phyloP scores from a whole-genome alignment of 1,140 invertebrate species.

The Bombus waltoni region DNA sequence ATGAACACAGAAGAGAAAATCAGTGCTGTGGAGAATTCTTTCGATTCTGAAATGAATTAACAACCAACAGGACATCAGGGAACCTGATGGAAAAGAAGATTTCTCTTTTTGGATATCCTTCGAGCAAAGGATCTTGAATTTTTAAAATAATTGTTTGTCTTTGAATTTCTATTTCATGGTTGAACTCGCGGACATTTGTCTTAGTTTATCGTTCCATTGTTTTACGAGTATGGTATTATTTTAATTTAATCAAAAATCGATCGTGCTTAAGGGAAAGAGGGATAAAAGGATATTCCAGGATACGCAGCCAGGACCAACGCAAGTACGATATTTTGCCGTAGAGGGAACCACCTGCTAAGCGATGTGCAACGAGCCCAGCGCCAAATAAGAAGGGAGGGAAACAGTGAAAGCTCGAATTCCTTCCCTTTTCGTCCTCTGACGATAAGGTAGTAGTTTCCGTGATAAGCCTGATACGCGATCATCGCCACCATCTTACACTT shows the following conservation, averaged over 20 bases:
- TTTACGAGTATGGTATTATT: not conserved
- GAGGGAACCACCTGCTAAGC: conserved; percentile 77
- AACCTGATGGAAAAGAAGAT: conserved; percentile 67
- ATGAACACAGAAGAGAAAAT: not conserved
- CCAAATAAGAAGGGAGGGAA: conserved; percentile 68
- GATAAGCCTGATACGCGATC: conserved; percentile 10
- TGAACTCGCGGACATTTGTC: not conserved
- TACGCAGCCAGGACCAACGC: conserved; percentile 37
- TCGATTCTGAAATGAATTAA: not conserved
- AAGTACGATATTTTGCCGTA: conserved; percentile 61
- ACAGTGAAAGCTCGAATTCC: conserved; percentile 74
- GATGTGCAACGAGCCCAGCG: conserved; percentile 70
- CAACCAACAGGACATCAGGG: not conserved
- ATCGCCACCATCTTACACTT: not conserved
- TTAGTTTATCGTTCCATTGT: not conserved
- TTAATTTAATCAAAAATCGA: not conserved
- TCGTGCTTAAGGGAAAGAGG: not conserved
- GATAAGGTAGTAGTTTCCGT: conserved; percentile 72
- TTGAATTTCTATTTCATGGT: not conserved
- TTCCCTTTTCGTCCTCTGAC: conserved; percentile 68
- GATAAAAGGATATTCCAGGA: conserved; percentile 56
- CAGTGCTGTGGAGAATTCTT: conserved; percentile 21
- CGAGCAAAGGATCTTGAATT: conserved; percentile 23
- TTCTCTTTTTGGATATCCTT: conserved; percentile 30
- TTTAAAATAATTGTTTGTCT: not conserved